Percentiles rank a stretch among this genome's conserved stretches.
Conservation (phyloP, 2,888 invertebrate genomes). For the Oligia fasciuncula region DNA sequence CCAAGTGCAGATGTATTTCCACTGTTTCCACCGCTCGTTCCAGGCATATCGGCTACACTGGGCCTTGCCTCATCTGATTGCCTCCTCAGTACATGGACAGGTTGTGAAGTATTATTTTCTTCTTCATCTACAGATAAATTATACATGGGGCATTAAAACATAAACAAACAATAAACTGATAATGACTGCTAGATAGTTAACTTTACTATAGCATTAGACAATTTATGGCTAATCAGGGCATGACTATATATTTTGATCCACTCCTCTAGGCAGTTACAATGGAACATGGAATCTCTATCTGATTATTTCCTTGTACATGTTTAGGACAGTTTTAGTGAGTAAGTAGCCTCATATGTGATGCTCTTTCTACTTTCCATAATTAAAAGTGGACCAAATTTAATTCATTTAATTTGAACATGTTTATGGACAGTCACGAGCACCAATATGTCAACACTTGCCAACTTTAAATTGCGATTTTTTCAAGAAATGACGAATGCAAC, state of each 20-base stretch:
- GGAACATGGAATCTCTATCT: neutral
- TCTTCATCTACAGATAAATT: constrained; percentile 70
- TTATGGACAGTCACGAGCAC: too few species aligned
- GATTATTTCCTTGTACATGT: neutral
- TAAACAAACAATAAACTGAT: neutral
- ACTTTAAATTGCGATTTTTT: too few species aligned
- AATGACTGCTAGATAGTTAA: neutral
- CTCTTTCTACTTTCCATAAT: neutral
- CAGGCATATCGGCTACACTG: constrained; percentile 67
- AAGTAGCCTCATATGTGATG: neutral
- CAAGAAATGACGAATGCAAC: too few species aligned
- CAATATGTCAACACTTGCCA: too few species aligned
- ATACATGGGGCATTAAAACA: neutral
- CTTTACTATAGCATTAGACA: neutral
- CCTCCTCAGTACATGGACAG: constrained; percentile 52
- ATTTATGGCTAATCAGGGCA: neutral
- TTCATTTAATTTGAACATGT: neutral
- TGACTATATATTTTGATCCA: neutral
- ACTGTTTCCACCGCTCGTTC: constrained; percentile 67
- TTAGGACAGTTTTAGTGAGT: neutral
- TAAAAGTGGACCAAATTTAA: neutral
- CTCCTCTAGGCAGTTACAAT: neutral
- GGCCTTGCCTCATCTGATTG: constrained; percentile 61
- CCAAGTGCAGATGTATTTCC: constrained; percentile 23
- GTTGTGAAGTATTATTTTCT: constrained; percentile 53